Evolutionary conservation across 2,113 vertebrate genomes (phyloP), one percentile per base, ranked within the genome.

Genomic region (Camelus bactrianus): DNA sequence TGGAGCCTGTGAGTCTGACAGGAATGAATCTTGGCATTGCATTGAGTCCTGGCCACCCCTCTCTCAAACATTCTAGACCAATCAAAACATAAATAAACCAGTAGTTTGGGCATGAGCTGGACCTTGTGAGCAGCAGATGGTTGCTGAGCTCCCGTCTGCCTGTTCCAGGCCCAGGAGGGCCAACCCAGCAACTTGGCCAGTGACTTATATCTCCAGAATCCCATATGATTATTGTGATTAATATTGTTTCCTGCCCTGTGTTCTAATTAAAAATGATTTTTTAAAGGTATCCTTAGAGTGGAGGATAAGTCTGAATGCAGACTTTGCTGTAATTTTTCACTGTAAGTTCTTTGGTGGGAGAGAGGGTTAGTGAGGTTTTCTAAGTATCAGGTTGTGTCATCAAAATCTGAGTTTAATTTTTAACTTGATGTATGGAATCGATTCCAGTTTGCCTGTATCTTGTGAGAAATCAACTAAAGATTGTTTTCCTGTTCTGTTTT

Each of bases 401-500:
- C 14, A 65, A 70, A 89, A 35, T 50, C 32, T 86, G 77, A 86
- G 58, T 75, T 88, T 86, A 75, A 65, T 42, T 93, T 95, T 95
- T 75, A 58, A 64, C 20, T 72, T 64, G 32, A 30, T 1, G 0
- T 69, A n/a, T 84, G 92, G 50, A 92, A 91, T 70, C 12, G 67
- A 46, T 79, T 91, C 3, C 46, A 8, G 56, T 72, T 85, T 94
- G 16, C 6, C 79, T 48, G 73, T 46, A 65, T 82, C 32, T 79
- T 95, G 32, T 32, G 35, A 94, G 70, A 91, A 96, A 85, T 52
- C 69, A 94, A 73, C 60, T 92, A 62, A 94, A 89, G 9, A 70
- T 88, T 90, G 6, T 92, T 85, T 69, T 90, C 13, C 62, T 62
- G 38, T 38, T 38, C n/a, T n/a, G n/a, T 96, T 93, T 94, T 38